Evolutionary conservation across 1,140 invertebrate genomes (phyloP), one percentile per base, ranked within the genome.

Genomic region (Argopecten irradians): DNA sequence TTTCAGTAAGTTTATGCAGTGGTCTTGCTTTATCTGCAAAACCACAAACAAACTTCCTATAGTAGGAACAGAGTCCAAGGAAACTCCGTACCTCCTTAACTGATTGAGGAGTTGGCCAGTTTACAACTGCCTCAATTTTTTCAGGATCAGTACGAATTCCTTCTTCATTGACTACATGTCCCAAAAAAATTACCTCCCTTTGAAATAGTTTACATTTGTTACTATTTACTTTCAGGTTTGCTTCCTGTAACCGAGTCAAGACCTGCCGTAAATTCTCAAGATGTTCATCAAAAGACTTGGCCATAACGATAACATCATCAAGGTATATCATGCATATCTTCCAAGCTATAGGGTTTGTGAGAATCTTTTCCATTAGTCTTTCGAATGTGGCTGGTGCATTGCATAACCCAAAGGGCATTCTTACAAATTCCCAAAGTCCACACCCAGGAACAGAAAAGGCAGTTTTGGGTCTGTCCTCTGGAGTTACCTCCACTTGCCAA

Each of bases 51-150:
- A 92, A 94, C 82, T 90, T 86, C 34, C 94, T 43, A 88, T 93
- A 94, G 86, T 92, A 94, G 1, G 87, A 88, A 13, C 88, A 89
- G 28, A 90, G 34, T 28, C 94, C 93, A 22, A 95, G 39, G 86
- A 95, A 95, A 32, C 87, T 82, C 88, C 91, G 35, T 0, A 95
- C 39, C 13, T 93, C 89, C 35, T 91, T 93, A 0, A 93, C 35
- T 55, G 89, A 93, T 32, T 11, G 92, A 28, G 95, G 95, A 34
- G 28, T 89, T 34, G 93, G 94, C 89, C 91, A 94, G 19, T 94
- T 83, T 55, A 85, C 46, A 22, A 96, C 91, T 28, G 92, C 90
- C 85, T 90, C 71, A 9, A 95, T 89, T 89, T 95, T 95, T 0
- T 89, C 89, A 28, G 87, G 88, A 88, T 94, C 91, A 8, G 92